Conservation (phyloP, 2,797 vertebrate genomes). For the Percopsis omiscomaycus region DNA sequence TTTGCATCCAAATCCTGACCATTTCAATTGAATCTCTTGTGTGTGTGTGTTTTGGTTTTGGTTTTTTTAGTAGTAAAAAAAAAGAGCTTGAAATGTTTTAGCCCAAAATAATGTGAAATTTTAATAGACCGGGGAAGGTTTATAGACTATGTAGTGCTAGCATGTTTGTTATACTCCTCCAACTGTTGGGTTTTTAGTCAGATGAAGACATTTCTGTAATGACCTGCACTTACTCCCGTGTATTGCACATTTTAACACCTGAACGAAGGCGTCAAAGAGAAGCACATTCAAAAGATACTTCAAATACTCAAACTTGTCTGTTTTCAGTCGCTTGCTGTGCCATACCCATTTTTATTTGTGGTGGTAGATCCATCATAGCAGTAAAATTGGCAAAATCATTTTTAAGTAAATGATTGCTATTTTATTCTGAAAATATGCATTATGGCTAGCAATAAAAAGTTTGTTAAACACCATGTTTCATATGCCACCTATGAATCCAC, state of each 20-base stretch:
- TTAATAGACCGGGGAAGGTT: constrained; percentile 41
- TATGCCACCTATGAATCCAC: neutral
- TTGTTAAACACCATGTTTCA: neutral
- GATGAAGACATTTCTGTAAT: neutral
- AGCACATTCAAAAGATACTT: neutral
- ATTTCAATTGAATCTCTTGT: constrained; percentile 38
- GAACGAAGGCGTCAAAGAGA: constrained; percentile 12
- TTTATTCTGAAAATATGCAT: neutral
- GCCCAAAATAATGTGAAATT: constrained; percentile 49
- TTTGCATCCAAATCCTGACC: constrained; percentile 20
- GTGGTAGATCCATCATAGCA: neutral
- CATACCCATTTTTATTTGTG: neutral
- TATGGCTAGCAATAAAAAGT: neutral
- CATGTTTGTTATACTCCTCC: constrained; percentile 43
- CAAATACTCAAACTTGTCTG: neutral
- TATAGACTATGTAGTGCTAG: constrained; percentile 50
- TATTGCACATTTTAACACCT: constrained; percentile 18
- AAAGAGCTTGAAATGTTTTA: constrained; percentile 43
- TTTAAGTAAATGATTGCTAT: neutral
- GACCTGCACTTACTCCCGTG: neutral
- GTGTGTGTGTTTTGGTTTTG: neutral
- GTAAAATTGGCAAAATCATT: neutral
- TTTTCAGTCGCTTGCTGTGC: constrained; percentile 1
- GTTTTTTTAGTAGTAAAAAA: constrained; percentile 20
- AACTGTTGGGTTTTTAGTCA: constrained; percentile 5